A percentile compares a stretch with the other conserved stretches of the same genome.
phyloP scores from a whole-genome alignment of 2,888 invertebrate species.

The Frankliniella intonsa region DNA sequence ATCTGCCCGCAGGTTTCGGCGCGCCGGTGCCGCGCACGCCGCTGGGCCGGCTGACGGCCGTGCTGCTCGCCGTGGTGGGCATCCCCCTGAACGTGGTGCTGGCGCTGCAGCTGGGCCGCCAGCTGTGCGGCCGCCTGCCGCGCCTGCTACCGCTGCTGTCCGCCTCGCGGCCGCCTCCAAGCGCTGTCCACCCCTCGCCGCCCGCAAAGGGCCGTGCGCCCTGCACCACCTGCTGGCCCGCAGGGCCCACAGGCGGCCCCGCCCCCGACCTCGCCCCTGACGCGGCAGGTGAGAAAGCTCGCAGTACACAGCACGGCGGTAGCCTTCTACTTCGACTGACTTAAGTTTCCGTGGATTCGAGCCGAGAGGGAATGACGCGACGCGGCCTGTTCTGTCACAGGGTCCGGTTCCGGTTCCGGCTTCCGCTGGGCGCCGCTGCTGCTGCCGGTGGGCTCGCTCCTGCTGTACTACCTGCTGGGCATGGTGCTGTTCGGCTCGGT shows the following conservation, averaged over 20 bases:
- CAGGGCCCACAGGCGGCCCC: slow-evolving; percentile 16
- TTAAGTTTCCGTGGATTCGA: too few relatives aligned
- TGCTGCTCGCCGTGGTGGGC: slow-evolving; percentile 61
- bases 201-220: not conserved
- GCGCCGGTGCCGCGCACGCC: slow-evolving; percentile 65
- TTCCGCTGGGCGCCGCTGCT: slow-evolving; percentile 37
- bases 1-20: slow-evolving; percentile 56
- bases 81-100: slow-evolving; percentile 64
- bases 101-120: slow-evolving; percentile 53
- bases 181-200: not conserved
- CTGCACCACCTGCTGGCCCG: slow-evolving; percentile 33
- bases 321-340: too few relatives aligned
- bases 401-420: not conserved
- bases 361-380: too few relatives aligned
- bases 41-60: slow-evolving; percentile 57
- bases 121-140: slow-evolving; percentile 40
- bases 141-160: not conserved
- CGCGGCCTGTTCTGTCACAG: too few relatives aligned
- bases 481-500: slow-evolving; percentile 58
- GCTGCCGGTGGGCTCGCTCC: slow-evolving; percentile 48
- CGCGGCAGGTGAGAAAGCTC: too few relatives aligned
- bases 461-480: slow-evolving; percentile 57
- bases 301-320: too few relatives aligned
- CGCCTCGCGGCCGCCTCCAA: not conserved
- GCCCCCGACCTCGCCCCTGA: too few relatives aligned